phyloP scores from a whole-genome alignment of 2,113 vertebrate genomes.

The Psittacula cyanocephala region DNA sequence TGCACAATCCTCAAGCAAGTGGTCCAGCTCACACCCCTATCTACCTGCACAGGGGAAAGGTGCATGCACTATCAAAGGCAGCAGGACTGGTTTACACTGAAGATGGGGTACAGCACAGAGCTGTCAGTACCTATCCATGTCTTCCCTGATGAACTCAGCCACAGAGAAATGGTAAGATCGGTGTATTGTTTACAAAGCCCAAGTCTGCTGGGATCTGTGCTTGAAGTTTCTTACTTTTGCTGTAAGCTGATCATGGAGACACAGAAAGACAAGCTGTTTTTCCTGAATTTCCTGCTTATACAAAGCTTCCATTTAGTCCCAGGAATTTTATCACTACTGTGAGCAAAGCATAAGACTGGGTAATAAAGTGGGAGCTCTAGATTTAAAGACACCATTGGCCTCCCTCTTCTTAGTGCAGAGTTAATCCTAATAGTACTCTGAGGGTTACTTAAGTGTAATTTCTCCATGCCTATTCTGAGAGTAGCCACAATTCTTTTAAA shows the following conservation, averaged over 20 bases:
- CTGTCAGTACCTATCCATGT: neutral
- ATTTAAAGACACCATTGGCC: neutral
- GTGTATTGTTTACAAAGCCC: slow-evolving; percentile 10
- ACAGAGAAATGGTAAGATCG: neutral
- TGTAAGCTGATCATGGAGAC: slow-evolving; percentile 46
- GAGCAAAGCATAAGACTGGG: neutral
- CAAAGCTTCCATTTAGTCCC: slow-evolving; percentile 45
- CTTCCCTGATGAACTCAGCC: neutral
- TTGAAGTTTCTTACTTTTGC: slow-evolving; percentile 33
- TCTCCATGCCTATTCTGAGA: neutral
- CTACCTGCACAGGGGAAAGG: neutral
- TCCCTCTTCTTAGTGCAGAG: neutral
- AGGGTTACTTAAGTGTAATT: neutral
- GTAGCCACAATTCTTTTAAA: neutral
- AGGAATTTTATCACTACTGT: neutral
- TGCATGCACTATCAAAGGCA: neutral
- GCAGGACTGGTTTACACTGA: neutral
- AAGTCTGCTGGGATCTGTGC: neutral
- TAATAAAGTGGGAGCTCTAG: neutral
- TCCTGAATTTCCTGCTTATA: slow-evolving; percentile 49
- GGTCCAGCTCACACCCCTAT: neutral
- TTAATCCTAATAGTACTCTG: neutral
- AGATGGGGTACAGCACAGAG: neutral
- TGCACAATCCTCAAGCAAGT: neutral
- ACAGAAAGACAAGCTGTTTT: slow-evolving; percentile 21